These are phyloP conservation scores for Apteryx owenii DNA, from an alignment of 2,113 vertebrate genomes.

Conservation along the genomic window DNA sequence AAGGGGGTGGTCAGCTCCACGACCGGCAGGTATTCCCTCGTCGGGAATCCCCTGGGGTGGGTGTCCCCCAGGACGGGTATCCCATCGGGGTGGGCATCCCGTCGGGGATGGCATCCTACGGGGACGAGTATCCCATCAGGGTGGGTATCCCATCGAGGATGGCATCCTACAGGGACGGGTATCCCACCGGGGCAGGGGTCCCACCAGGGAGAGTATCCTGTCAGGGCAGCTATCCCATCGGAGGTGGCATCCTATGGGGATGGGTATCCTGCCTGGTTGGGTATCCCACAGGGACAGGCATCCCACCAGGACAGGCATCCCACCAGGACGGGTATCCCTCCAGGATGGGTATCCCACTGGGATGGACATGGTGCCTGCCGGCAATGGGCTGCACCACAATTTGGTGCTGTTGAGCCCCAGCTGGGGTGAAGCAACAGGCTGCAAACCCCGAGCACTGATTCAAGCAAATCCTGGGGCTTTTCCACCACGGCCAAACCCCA, in stretches of 20 bases:
- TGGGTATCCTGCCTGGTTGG: background rate
- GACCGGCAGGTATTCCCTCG: background rate
- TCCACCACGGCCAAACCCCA: background rate
- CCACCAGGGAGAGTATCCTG: background rate
- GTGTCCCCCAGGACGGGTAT: background rate
- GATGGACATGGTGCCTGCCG: too few relatives aligned
- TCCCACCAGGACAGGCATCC: background rate
- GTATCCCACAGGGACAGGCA: fast-evolving
- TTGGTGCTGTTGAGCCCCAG: fast-evolving
- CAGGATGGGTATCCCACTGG: too few relatives aligned
- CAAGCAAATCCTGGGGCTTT: background rate
- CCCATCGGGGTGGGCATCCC: background rate
- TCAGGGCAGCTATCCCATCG: fast-evolving
- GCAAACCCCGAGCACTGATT: fast-evolving
- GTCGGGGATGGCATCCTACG: background rate
- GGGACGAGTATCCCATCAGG: background rate
- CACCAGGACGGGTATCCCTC: background rate
- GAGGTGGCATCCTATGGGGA: background rate
- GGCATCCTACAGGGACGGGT: background rate
- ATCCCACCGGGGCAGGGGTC: background rate
- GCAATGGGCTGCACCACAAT: fast-evolving
- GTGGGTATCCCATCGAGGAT: too few relatives aligned
- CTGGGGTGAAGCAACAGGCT: fast-evolving
- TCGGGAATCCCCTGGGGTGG: background rate
- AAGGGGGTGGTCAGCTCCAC: fast-evolving